Evolutionary conservation across 2,113 vertebrate species (phyloP), one percentile per base, ranked within the genome.

Genomic region (Zosterops japonicus): DNA sequence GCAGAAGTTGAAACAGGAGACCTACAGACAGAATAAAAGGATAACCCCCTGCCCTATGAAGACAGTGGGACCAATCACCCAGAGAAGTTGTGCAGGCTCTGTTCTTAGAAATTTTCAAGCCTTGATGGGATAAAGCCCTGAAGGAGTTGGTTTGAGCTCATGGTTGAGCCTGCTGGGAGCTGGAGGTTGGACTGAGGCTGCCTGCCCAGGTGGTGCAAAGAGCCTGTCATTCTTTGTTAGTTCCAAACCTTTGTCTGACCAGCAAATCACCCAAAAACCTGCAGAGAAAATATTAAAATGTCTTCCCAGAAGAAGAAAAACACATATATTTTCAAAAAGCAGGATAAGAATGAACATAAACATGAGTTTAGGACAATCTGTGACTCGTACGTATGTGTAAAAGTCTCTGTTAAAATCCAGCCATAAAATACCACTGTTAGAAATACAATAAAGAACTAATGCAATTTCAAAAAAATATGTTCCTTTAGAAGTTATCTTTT

Each of bases 61-160:
- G 24, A 25, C n/a, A 44, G 15, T 25, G 28, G 22, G 17, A 76
- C 14, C 2, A 3, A 18, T 44, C n/a, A 47, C 16, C 8, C 65
- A 65, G 23, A 52, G n/a, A 35, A 4, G 9, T 12, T 56, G n/a
- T 57, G 11, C 46, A 70, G 46, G n/a, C 24, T 6, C 36, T 3
- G 0, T 42, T 27, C 50, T n/a, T 57, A n/a, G 12, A 84, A 13
- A 12, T 63, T 64, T 93, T 28, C 19, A 68, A 82, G n/a, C 9
- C 31, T 4, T 3, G 0, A 39, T 19, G 13, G 36, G 8, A 69
- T 10, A 55, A 74, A 78, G 29, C 28, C 46, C 19, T 2, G 0
- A 50, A 3, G 3, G 11, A 67, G 19, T 0, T 68, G 22, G 4
- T 52, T n/a, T 77, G 59, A 83, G 63, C 21, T 80, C 46, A 49